phyloP scores from a whole-genome alignment of 2,888 invertebrate species.

The Leptodirus hochenwartii region DNA sequence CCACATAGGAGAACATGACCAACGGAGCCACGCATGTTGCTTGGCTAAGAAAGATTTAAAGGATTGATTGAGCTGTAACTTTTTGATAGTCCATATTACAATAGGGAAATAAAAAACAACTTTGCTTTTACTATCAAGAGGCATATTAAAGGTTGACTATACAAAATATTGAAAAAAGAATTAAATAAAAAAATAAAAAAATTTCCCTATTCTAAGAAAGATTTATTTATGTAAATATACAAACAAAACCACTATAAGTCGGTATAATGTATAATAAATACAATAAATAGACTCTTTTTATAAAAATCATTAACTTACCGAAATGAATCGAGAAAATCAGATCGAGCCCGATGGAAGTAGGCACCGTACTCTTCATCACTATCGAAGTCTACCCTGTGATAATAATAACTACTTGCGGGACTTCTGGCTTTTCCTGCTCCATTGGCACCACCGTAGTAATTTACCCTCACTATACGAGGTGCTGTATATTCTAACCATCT shows the following conservation, averaged over 20 bases:
- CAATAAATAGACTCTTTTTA: neutral
- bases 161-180: too few relatives aligned
- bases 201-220: too few relatives aligned
- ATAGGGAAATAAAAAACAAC: neutral
- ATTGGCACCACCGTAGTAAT: too few relatives aligned
- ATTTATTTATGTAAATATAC: neutral
- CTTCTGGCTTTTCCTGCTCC: too few relatives aligned
- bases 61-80: constrained; percentile 2
- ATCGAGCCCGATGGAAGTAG: constrained; percentile 67
- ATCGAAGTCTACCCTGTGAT: constrained; percentile 72
- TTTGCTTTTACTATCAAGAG: too few relatives aligned
- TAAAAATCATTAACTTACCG: constrained; percentile 31
- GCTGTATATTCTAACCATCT: too few relatives aligned
- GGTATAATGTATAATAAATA: neutral
- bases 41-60: constrained; percentile 31
- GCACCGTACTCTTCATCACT: constrained; percentile 76
- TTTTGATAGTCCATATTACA: neutral
- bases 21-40: constrained; percentile 66
- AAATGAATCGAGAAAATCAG: constrained; percentile 65
- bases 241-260: neutral
- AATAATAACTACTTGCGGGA: constrained; percentile 25
- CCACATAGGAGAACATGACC: constrained; percentile 66
- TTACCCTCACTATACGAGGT: too few relatives aligned
- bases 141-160: too few relatives aligned
- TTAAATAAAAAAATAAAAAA: too few relatives aligned